Evolutionary conservation across 1,140 invertebrate genomes (phyloP), one percentile per base, ranked within the genome.

Genomic region (Antheraea pernyi): DNA sequence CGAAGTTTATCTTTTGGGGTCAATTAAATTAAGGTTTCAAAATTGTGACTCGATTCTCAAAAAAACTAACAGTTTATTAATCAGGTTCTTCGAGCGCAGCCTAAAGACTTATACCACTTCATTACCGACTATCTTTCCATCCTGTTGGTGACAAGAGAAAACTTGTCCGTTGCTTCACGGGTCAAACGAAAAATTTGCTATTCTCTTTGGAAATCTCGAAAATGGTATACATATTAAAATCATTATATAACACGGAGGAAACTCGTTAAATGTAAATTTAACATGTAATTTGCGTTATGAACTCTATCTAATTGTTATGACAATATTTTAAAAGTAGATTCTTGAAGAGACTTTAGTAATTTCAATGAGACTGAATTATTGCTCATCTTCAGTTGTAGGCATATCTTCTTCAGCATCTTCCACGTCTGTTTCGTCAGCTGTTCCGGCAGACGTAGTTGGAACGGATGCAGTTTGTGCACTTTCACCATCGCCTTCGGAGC

Each of bases 81-180:
- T 37, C 74, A 96, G 65, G 91, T 95, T 59, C 83, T 90, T 22
- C 93, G 96, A 75, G 95, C 95, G 0, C 86, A 91, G 65, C 89
- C 95, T 22, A 37, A 70, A 30, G 68, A 88, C 64, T 84, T 96
- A 7, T 94, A 94, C 80, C 84, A 85, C 69, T 96, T 95, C 75
- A 94, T 96, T 69, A 94, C 95, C 2, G 93, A 95, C 77, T 96
- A 96, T 78, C 82, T 95, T 4, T 93, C 94, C 70, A 93, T 93
- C 3, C 80, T 96, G 62, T 87, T 96, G 59, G 94, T 95, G 48
- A 94, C 94, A 0, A 91, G 95, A 48, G 95, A 95, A 16, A 87
- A 90, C 19, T 60, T 91, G 7, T 66, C 75, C 71, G 73, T 86
- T 65, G 85, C 88, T 37, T 59, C 67, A 7, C 59, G 73, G 2